Percentiles rank a stretch among this genome's conserved stretches.
phyloP scores from a whole-genome alignment of 2,113 vertebrate species.

The Mirounga angustirostris region DNA sequence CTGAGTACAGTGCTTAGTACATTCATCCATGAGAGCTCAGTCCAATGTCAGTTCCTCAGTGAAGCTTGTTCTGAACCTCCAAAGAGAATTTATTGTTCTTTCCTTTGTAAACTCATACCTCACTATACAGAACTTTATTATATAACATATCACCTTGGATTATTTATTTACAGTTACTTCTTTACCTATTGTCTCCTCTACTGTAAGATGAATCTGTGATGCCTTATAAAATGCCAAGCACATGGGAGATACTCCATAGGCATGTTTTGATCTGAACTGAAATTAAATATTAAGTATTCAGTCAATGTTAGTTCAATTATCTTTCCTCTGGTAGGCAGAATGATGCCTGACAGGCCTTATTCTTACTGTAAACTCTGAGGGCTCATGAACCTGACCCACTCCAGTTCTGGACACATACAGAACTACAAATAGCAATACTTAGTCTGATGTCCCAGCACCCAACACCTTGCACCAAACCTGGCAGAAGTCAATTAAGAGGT shows the following conservation, averaged over 20 bases:
- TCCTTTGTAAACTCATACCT: background rate
- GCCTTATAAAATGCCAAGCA: constrained; percentile 7
- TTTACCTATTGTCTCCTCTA: background rate
- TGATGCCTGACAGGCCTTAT: background rate
- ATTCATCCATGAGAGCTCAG: background rate
- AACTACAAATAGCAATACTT: constrained; percentile 1
- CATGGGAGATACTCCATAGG: background rate
- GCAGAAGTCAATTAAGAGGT: constrained; percentile 14
- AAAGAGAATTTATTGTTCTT: constrained; percentile 6
- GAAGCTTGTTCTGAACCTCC: background rate
- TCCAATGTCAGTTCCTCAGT: background rate
- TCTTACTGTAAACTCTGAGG: constrained; percentile 17
- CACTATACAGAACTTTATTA: constrained; percentile 20
- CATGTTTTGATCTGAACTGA: constrained; percentile 6
- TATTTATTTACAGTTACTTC: constrained; percentile 14
- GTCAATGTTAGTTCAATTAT: constrained; percentile 10
- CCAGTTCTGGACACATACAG: background rate
- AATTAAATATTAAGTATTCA: constrained; percentile 42
- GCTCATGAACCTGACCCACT: background rate
- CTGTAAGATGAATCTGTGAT: background rate
- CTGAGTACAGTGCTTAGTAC: background rate
- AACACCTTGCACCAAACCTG: background rate
- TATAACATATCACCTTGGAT: background rate
- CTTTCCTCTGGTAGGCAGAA: background rate
- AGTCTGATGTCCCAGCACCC: background rate